Evolutionary conservation across 1,140 invertebrate species (phyloP).

Genomic region (Samia ricini): DNA sequence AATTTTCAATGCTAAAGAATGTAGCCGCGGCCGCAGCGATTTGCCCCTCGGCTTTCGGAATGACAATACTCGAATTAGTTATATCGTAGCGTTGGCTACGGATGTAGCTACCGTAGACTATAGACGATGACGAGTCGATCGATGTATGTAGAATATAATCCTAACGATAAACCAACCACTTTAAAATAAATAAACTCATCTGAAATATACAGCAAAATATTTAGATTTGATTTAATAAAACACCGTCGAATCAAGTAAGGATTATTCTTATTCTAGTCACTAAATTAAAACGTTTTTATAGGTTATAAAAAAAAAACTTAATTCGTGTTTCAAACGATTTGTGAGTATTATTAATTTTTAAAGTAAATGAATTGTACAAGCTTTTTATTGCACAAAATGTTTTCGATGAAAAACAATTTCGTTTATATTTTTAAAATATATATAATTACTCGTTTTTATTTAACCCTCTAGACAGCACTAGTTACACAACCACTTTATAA

Average conservation of each 20-base stretch:
- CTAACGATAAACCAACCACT: not conserved
- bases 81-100: conserved; percentile 32
- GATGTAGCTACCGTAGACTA: conserved; percentile 20
- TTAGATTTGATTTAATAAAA: too few species aligned
- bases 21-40: conserved; percentile 30
- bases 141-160: conserved; percentile 14
- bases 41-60: conserved; percentile 50
- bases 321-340: too few species aligned
- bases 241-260: too few species aligned
- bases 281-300: not conserved
- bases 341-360: too few species aligned
- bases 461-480: not conserved
- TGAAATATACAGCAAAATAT: too few species aligned
- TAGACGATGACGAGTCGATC: not conserved
- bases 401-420: too few species aligned
- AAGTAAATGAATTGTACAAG: not conserved
- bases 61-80: conserved; percentile 51
- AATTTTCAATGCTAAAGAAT: conserved; percentile 34
- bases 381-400: not conserved
- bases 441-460: too few species aligned
- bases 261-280: not conserved
- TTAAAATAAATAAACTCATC: too few species aligned
- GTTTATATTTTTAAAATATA: too few species aligned
- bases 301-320: too few species aligned
- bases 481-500: not conserved